These are phyloP conservation scores for Hypercompe scribonia DNA, from an alignment of 2,888 invertebrate genomes.

Conservation along the genomic window DNA sequence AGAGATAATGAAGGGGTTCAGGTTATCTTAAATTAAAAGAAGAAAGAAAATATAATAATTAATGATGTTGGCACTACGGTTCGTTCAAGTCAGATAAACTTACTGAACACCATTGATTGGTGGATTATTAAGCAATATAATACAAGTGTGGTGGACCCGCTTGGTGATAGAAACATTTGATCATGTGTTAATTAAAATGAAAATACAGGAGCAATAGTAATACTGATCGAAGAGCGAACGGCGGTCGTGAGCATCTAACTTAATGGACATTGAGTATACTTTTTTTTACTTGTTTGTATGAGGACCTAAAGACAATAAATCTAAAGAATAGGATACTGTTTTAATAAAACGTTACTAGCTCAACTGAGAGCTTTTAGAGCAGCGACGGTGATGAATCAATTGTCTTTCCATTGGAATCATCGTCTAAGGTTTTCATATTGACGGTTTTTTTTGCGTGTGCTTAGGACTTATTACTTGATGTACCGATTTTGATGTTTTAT, in stretches of 20 bases:
- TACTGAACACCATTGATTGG: conserved; percentile 7
- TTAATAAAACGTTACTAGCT: no score
- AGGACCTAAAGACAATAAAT: no score
- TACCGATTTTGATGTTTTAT: no score
- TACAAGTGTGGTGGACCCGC: background rate
- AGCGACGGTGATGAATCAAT: background rate
- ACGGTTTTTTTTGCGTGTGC: no score
- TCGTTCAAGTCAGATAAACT: conserved; percentile 14
- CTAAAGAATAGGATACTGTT: no score
- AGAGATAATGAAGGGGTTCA: conserved; percentile 8
- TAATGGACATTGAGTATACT: background rate
- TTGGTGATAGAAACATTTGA: no score
- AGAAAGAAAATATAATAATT: conserved; percentile 14
- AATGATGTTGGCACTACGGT: conserved; percentile 5
- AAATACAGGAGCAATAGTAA: background rate
- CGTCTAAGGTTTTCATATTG: no score
- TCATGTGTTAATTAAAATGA: background rate
- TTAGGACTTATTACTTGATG: no score
- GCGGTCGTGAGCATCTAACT: background rate
- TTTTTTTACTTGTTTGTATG: background rate
- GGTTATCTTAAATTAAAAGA: conserved; percentile 11
- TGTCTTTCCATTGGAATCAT: no score
- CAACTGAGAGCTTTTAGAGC: no score
- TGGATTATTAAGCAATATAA: background rate
- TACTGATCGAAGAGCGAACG: background rate